phyloP scores from a whole-genome alignment of 1,140 invertebrate species.

The Apis florea region DNA sequence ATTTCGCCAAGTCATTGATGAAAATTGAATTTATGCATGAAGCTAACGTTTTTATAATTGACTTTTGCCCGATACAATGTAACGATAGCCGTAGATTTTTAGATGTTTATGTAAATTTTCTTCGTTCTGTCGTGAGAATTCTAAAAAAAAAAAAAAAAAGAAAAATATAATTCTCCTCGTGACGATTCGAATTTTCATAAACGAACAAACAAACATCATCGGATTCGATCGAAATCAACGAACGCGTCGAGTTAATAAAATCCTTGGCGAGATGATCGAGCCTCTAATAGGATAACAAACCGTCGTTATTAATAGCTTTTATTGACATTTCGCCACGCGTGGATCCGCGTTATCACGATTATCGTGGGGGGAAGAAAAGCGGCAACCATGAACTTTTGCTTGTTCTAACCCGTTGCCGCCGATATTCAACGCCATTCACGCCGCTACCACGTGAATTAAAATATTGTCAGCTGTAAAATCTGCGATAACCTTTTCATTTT shows the following conservation, averaged over 20 bases:
- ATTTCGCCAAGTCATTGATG: too few species aligned
- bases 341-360: slow-evolving; percentile 58
- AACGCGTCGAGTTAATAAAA: slow-evolving; percentile 24
- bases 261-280: background rate
- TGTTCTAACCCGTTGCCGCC: slow-evolving; percentile 24
- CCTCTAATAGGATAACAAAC: background rate
- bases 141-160: too few species aligned
- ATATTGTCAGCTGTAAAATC: too few species aligned
- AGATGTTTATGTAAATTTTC: too few species aligned
- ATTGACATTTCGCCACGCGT: slow-evolving; percentile 45
- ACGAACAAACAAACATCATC: background rate
- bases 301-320: slow-evolving; percentile 5
- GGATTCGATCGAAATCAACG: background rate
- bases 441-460: slow-evolving; percentile 20
- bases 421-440: slow-evolving; percentile 48
- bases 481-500: too few species aligned
- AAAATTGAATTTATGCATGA: too few species aligned
- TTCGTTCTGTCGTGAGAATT: too few species aligned
- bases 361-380: slow-evolving; percentile 24
- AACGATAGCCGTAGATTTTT: too few species aligned
- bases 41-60: too few species aligned
- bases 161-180: too few species aligned
- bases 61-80: too few species aligned
- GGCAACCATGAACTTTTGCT: slow-evolving; percentile 61
- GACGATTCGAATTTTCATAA: too few species aligned